phyloP scores from a whole-genome alignment of 1,140 invertebrate genomes.

The Parasteatoda tepidariorum region DNA sequence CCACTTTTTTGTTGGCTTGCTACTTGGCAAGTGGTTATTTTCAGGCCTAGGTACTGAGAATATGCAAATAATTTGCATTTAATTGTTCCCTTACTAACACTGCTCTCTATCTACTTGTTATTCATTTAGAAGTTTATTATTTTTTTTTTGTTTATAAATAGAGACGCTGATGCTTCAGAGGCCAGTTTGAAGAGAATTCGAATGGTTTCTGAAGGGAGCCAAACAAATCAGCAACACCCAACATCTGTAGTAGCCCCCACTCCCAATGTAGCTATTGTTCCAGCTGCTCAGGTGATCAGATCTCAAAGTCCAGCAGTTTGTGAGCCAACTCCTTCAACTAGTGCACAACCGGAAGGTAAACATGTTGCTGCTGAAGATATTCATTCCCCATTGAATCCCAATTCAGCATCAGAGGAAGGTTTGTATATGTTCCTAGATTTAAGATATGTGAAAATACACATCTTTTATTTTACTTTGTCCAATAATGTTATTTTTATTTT shows the following conservation, averaged over 20 bases:
- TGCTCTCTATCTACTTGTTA: too few species aligned
- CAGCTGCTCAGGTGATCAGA: conserved; percentile 11
- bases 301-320: background rate
- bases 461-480: background rate
- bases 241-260: background rate
- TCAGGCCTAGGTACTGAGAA: too few species aligned
- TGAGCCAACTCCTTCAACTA: conserved; percentile 5
- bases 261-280: conserved; percentile 36
- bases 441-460: background rate
- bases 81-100: too few species aligned
- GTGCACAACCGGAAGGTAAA: background rate
- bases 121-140: too few species aligned
- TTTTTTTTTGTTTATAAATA: too few species aligned
- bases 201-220: conserved; percentile 57
- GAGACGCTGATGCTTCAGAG: conserved; percentile 11
- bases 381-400: background rate
- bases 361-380: background rate
- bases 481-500: background rate
- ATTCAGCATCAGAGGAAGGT: background rate
- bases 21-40: too few species aligned
- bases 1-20: too few species aligned
- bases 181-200: conserved; percentile 10
- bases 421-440: background rate
- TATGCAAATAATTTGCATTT: too few species aligned
- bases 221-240: conserved; percentile 38